A percentile compares a stretch with the other conserved stretches of the same genome.
Evolutionary conservation across 2,797 vertebrate genomes (phyloP).

Genomic region (Benthosema pterotum): DNA sequence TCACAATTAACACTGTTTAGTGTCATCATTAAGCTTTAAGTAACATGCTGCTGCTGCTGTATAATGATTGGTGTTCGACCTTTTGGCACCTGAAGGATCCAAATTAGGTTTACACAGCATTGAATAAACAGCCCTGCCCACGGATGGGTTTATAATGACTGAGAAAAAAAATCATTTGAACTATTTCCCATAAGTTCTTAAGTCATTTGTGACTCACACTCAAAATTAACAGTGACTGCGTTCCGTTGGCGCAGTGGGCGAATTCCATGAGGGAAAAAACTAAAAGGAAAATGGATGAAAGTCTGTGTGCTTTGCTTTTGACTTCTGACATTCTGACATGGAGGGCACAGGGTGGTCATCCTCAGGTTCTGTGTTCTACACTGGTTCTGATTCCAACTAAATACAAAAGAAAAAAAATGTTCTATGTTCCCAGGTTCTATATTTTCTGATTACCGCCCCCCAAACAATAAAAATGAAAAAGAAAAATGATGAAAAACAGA

Average conservation of each 20-base stretch:
- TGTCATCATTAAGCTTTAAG: too few relatives aligned
- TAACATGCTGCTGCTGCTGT: not conserved
- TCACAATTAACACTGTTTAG: too few relatives aligned
- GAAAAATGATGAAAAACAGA: too few relatives aligned
- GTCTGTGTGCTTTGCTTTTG: constrained; percentile 2
- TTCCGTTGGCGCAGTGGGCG: not conserved
- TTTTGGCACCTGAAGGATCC: too few relatives aligned
- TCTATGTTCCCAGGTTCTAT: too few relatives aligned
- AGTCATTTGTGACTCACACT: constrained; percentile 8
- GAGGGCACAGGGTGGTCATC: not conserved
- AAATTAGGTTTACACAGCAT: too few relatives aligned
- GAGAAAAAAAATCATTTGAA: not conserved
- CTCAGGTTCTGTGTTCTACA: too few relatives aligned
- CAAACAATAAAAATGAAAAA: too few relatives aligned
- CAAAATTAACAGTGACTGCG: constrained; percentile 7
- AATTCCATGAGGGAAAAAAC: not conserved
- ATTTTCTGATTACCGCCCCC: too few relatives aligned
- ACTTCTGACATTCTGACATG: not conserved
- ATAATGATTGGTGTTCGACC: not conserved
- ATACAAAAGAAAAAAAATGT: too few relatives aligned
- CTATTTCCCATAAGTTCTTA: constrained; percentile 4
- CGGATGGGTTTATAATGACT: not conserved
- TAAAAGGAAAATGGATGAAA: not conserved
- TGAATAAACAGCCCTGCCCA: not conserved
- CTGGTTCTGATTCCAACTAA: too few relatives aligned